phyloP scores from a whole-genome alignment of 1,140 invertebrate genomes.

The Cotesia vestalis region DNA sequence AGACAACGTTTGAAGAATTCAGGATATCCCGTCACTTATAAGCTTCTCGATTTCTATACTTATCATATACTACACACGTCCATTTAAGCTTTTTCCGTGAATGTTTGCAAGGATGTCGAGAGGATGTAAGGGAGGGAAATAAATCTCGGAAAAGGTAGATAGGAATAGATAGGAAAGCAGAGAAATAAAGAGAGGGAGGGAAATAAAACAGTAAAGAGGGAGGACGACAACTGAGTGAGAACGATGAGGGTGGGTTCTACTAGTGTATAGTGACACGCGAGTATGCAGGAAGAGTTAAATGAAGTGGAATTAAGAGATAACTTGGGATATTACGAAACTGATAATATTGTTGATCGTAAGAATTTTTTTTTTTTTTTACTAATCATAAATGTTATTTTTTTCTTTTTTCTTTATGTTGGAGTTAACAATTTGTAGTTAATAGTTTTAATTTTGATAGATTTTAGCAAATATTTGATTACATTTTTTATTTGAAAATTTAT shows the following conservation, averaged over 20 bases:
- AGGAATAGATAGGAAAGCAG: neutral
- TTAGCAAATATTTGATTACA: too few relatives aligned
- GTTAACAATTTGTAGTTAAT: too few relatives aligned
- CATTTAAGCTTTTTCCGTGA: neutral
- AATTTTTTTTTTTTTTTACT: slow-evolving; percentile 7
- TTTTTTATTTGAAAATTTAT: too few relatives aligned
- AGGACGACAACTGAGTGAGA: slow-evolving; percentile 11
- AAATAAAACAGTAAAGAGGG: too few relatives aligned
- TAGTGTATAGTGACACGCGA: slow-evolving; percentile 44
- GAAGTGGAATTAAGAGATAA: slow-evolving; percentile 46
- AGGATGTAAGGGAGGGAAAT: slow-evolving; percentile 13
- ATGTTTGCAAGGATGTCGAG: slow-evolving; percentile 24
- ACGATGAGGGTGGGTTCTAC: slow-evolving; percentile 30
- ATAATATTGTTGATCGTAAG: slow-evolving; percentile 18
- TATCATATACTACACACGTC: neutral
- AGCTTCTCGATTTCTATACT: slow-evolving; percentile 11
- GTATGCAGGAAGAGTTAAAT: slow-evolving; percentile 44
- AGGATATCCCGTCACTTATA: slow-evolving; percentile 23
- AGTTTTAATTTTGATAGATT: too few relatives aligned
- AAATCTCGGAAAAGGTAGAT: neutral
- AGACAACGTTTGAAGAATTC: neutral
- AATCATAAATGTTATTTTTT: neutral
- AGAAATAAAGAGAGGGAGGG: neutral
- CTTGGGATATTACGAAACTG: slow-evolving; percentile 32
- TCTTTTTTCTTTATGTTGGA: too few relatives aligned